Evolutionary conservation across 2,797 vertebrate genomes (phyloP).

Genomic region (Enteromius radiatus): DNA sequence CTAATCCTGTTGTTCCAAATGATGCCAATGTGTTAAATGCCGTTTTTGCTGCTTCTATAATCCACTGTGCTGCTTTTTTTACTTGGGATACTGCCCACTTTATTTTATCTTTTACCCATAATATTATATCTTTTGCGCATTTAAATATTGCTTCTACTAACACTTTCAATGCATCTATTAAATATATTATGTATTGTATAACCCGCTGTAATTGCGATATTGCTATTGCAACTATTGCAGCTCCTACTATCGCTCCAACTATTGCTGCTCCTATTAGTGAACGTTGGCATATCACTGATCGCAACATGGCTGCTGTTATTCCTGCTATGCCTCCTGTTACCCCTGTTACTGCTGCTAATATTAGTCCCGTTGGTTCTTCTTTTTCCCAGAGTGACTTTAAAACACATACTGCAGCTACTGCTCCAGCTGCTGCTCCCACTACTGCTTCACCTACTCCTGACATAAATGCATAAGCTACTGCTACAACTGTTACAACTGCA

Average conservation of each 20-base stretch:
- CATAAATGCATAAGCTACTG: not conserved
- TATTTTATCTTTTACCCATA: not conserved
- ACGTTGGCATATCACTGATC: not conserved
- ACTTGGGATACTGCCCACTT: not conserved
- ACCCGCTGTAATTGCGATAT: rapidly evolving
- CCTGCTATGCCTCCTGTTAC: constrained; percentile 9
- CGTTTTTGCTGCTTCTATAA: not conserved
- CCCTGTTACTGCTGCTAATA: not conserved
- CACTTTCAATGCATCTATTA: rapidly evolving
- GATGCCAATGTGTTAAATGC: not conserved
- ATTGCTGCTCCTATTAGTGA: not conserved
- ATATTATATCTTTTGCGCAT: not conserved
- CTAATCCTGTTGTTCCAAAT: not conserved
- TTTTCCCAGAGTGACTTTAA: not conserved
- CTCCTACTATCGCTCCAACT: not conserved
- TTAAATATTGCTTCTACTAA: too few species aligned
- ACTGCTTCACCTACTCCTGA: not conserved
- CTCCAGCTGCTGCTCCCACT: constrained; percentile 18
- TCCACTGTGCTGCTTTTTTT: not conserved
- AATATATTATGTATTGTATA: rapidly evolving
- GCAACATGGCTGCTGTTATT: not conserved
- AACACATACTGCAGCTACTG: not conserved
- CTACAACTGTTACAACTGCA: not conserved
- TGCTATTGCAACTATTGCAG: not conserved
- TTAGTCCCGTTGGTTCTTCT: not conserved